Percentiles rank a stretch among this genome's conserved stretches.
Conservation (phyloP, 1,140 invertebrate species). For the Ceratina japonica region DNA sequence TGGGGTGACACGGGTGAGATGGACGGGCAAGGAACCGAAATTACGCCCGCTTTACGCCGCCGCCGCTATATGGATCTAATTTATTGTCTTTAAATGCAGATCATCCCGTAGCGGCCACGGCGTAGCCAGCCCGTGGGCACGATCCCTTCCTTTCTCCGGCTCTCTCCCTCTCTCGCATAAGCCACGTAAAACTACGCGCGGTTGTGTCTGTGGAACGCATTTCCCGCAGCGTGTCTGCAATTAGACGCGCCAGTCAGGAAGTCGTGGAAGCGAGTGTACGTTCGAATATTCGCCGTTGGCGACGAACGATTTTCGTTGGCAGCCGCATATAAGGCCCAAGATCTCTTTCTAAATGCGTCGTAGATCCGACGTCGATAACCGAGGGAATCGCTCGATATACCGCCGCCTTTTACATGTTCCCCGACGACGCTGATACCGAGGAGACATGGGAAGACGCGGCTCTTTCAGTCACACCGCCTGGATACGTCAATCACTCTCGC, state of each 20-base stretch:
- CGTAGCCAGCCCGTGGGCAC: slow-evolving; percentile 23
- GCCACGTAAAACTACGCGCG: not conserved
- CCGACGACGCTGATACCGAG: not conserved
- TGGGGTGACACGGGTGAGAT: slow-evolving; percentile 51
- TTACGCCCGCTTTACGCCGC: slow-evolving; percentile 61
- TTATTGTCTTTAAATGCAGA: slow-evolving; percentile 73
- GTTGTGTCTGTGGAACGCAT: not conserved
- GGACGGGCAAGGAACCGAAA: slow-evolving; percentile 66
- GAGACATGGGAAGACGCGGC: slow-evolving; percentile 31
- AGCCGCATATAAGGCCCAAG: slow-evolving; percentile 40
- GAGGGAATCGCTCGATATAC: slow-evolving; percentile 36
- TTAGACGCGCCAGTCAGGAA: slow-evolving; percentile 63
- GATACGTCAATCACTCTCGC: slow-evolving; percentile 32
- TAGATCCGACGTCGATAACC: slow-evolving; percentile 61
- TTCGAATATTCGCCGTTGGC: slow-evolving; percentile 50
- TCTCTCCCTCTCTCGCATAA: not conserved
- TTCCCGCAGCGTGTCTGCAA: slow-evolving; percentile 41
- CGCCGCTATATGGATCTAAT: slow-evolving; percentile 60
- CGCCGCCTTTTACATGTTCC: slow-evolving; percentile 40
- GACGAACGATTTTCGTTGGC: slow-evolving; percentile 46
- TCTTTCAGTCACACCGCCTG: not conserved
- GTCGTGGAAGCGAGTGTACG: slow-evolving; percentile 52
- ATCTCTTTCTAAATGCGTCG: slow-evolving; percentile 63
- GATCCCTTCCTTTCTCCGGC: slow-evolving; percentile 2
- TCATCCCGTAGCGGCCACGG: slow-evolving; percentile 19